Conservation (phyloP, 2,113 vertebrate genomes). For the Pogonocichla stellata region DNA sequence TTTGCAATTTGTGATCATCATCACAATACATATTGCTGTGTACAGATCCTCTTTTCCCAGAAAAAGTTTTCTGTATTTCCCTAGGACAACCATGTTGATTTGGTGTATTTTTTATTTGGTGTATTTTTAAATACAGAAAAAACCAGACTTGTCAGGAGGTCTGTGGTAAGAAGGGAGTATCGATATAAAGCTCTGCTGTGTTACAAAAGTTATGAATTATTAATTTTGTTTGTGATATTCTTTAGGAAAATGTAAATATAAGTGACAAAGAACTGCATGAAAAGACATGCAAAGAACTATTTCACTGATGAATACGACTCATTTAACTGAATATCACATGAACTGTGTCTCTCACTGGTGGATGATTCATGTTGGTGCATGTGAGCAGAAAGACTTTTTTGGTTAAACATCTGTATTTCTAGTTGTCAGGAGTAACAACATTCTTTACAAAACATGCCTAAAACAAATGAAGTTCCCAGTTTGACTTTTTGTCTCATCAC, state of each 20-base stretch:
- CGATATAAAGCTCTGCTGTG: not conserved
- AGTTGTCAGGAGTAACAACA: not conserved
- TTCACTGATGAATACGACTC: not conserved
- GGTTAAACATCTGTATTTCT: not conserved
- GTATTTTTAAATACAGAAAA: not conserved
- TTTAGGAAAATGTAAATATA: constrained; percentile 25
- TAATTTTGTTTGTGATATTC: constrained; percentile 43
- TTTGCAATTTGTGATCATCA: not conserved
- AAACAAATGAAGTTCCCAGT: not conserved
- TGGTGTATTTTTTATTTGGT: not conserved
- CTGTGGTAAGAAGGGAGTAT: not conserved
- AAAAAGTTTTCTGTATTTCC: not conserved
- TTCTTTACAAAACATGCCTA: not conserved
- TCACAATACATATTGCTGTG: not conserved
- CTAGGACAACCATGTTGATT: not conserved
- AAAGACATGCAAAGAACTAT: constrained; percentile 34
- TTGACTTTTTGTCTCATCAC: not conserved
- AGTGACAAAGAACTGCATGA: not conserved
- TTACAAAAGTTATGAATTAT: constrained; percentile 44
- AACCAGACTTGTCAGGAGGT: not conserved
- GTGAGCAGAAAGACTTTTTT: not conserved
- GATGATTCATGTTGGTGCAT: constrained; percentile 11
- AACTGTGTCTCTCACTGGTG: not conserved
- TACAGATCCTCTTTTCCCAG: not conserved
- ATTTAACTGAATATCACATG: constrained; percentile 5